phyloP scores from a whole-genome alignment of 2,797 vertebrate species.

The Rhinophrynus dorsalis region DNA sequence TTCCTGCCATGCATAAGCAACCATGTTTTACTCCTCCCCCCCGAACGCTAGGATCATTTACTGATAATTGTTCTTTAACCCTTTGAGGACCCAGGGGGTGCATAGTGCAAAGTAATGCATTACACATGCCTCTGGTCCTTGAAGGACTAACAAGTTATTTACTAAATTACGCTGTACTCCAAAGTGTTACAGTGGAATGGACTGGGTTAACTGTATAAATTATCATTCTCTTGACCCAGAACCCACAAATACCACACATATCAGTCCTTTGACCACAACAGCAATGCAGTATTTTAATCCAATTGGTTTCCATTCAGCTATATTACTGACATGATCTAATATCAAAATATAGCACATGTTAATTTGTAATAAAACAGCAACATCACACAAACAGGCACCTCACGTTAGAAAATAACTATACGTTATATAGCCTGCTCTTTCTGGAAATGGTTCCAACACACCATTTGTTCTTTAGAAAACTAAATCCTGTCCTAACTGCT shows the following conservation, averaged over 20 bases:
- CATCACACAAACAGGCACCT: slow-evolving; percentile 13
- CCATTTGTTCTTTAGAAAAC: slow-evolving; percentile 62
- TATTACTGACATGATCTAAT: slow-evolving; percentile 17
- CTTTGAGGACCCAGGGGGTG: too few species aligned
- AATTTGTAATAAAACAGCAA: slow-evolving; percentile 30
- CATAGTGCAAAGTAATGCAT: too few species aligned
- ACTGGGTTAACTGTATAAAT: neutral
- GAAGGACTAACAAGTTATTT: too few species aligned
- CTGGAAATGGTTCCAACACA: slow-evolving; percentile 64
- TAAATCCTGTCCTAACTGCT: slow-evolving; percentile 67
- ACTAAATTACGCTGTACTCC: too few species aligned
- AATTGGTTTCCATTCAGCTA: slow-evolving; percentile 20
- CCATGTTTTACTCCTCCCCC: too few species aligned
- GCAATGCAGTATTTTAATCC: slow-evolving; percentile 14
- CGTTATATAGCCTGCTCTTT: slow-evolving; percentile 61
- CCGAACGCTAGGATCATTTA: too few species aligned
- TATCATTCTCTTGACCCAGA: too few species aligned
- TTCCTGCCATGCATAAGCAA: too few species aligned
- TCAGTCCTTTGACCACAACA: slow-evolving; percentile 19
- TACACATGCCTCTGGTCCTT: too few species aligned
- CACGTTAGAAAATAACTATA: neutral
- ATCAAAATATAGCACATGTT: slow-evolving; percentile 27
- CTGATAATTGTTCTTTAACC: too few species aligned
- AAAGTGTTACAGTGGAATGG: neutral
- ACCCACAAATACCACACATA: slow-evolving; percentile 20